A percentile compares a stretch with the other conserved stretches of the same genome.
Evolutionary conservation across 2,113 vertebrate genomes (phyloP).

Genomic region (Shinisaurus crocodilurus): DNA sequence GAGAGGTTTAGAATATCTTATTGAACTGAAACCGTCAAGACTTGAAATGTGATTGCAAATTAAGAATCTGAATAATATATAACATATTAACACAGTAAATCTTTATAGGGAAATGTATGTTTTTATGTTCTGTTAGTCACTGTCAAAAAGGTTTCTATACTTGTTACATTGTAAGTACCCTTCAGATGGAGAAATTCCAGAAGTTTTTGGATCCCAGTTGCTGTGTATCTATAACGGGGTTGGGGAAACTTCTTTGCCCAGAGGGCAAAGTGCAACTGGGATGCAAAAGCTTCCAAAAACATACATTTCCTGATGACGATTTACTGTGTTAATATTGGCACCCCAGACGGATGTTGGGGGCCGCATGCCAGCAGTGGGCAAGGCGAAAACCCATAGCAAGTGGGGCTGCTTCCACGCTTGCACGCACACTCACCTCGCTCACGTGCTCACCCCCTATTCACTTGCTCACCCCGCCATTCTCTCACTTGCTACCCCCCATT

Average conservation of each 20-base stretch:
- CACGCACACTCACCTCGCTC: too few species aligned
- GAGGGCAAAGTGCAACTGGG: neutral
- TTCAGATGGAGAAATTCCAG: neutral
- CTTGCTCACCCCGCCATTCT: too few species aligned
- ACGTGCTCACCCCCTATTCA: too few species aligned
- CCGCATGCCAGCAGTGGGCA: too few species aligned
- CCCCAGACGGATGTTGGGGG: too few species aligned
- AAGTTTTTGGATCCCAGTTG: neutral
- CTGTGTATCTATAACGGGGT: neutral
- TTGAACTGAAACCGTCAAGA: neutral
- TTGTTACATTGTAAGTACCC: neutral
- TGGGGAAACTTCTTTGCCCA: too few species aligned
- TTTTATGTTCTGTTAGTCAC: neutral
- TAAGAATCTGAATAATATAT: neutral
- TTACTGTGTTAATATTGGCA: neutral
- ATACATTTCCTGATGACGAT: too few species aligned
- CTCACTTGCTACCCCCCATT: too few species aligned
- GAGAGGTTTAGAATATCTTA: neutral
- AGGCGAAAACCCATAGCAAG: too few species aligned
- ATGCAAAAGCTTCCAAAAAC: neutral
- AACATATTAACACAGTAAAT: neutral
- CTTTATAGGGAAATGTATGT: neutral
- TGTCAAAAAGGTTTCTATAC: neutral
- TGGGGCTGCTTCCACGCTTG: too few species aligned
- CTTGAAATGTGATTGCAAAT: neutral